Evolutionary conservation across 2,113 vertebrate species (phyloP).

Genomic region (Malurus elegans): DNA sequence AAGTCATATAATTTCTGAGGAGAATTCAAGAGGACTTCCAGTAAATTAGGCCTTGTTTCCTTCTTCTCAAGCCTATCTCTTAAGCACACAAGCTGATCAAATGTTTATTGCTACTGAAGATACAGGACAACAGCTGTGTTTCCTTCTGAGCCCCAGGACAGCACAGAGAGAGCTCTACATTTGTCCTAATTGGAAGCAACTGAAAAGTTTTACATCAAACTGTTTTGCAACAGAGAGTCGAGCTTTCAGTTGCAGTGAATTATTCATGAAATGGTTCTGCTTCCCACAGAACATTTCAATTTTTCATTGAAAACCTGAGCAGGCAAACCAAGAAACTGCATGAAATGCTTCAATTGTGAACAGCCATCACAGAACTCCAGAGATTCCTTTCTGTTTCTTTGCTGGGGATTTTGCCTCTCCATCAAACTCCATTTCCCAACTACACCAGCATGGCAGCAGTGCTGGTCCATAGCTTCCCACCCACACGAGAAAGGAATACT

Average conservation of each 20-base stretch:
- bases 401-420: neutral
- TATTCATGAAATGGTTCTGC: constrained; percentile 23
- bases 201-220: neutral
- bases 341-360: neutral
- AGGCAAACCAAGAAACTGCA: neutral
- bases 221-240: neutral
- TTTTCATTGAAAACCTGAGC: constrained; percentile 12
- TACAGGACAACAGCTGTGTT: neutral
- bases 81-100: neutral
- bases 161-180: neutral
- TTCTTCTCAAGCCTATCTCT: neutral
- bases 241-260: constrained; percentile 19
- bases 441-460: neutral
- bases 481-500: rapidly evolving
- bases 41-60: neutral
- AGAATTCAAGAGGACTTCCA: neutral
- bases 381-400: neutral
- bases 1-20: neutral
- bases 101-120: neutral
- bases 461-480: neutral
- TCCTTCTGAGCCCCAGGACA: neutral
- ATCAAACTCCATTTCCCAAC: neutral
- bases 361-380: neutral
- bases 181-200: constrained; percentile 1
- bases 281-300: constrained; percentile 3